Conservation (phyloP, 1,140 invertebrate genomes). For the Eciton burchellii region DNA sequence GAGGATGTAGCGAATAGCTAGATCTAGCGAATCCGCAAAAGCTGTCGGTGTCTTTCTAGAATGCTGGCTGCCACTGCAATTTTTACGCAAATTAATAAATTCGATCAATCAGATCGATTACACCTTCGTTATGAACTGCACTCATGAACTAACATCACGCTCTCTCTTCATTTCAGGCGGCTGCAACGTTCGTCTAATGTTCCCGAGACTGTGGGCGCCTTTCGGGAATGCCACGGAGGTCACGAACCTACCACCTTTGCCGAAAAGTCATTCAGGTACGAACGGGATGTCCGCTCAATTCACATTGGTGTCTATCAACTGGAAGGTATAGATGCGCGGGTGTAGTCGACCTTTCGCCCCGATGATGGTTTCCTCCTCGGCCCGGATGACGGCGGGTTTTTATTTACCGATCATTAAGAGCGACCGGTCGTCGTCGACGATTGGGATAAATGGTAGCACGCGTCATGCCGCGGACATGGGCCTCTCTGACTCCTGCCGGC, state of each 20-base stretch:
- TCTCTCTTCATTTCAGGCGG: conserved; percentile 68
- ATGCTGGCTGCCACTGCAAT: not conserved
- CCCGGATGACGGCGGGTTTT: conserved; percentile 81
- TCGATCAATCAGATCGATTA: not conserved
- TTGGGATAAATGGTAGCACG: conserved; percentile 85
- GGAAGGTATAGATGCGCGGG: conserved; percentile 69
- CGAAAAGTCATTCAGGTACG: conserved; percentile 83
- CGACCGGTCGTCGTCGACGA: conserved; percentile 79
- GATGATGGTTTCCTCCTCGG: conserved; percentile 73
- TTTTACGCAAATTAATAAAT: not conserved
- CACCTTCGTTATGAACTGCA: not conserved
- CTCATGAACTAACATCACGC: not conserved
- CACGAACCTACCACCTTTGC: conserved; percentile 79
- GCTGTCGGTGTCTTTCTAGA: not conserved
- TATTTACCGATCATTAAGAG: conserved; percentile 83
- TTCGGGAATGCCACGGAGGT: conserved; percentile 80
- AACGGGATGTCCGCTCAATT: not conserved
- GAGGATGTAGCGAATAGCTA: too few species aligned
- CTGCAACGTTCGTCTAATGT: conserved; percentile 84
- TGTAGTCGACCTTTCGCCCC: conserved; percentile 62
- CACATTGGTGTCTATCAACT: too few species aligned
- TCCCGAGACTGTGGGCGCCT: conserved; percentile 84
- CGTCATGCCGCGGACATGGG: conserved; percentile 80
- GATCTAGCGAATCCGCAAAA: conserved; percentile 7
- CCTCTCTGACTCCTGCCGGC: conserved; percentile 77